A percentile compares a stretch with the other conserved stretches of the same genome.
These are phyloP conservation scores for Pygoscelis adeliae DNA, from an alignment of 2,113 vertebrate genomes.

Conservation along the genomic window DNA sequence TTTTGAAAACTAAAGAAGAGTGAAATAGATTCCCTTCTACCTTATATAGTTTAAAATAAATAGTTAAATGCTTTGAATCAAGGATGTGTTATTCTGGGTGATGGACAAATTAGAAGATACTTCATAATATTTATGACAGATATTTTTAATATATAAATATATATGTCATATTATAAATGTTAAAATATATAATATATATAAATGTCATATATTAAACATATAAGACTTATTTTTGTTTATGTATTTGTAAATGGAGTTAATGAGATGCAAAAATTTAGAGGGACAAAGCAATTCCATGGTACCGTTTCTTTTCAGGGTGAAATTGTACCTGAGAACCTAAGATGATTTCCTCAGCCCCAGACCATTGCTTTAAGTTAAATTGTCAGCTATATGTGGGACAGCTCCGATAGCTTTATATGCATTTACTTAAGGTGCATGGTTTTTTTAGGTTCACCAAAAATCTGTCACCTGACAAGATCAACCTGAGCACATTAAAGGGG, in stretches of 20 bases:
- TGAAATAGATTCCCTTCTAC: background rate
- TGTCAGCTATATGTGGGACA: background rate
- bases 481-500: constrained; percentile 95
- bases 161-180: too few species aligned
- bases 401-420: background rate
- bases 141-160: too few species aligned
- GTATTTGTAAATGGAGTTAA: background rate
- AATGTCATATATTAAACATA: too few species aligned
- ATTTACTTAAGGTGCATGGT: background rate
- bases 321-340: background rate
- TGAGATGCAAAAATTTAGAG: background rate
- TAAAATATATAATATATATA: too few species aligned
- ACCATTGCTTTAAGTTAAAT: background rate
- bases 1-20: background rate
- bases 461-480: constrained; percentile 98
- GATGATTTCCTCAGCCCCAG: background rate
- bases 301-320: background rate
- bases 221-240: background rate
- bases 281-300: background rate
- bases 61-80: background rate
- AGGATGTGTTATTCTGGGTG: background rate
- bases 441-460: constrained; percentile 95
- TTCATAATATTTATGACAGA: background rate
- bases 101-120: background rate
- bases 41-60: background rate